phyloP scores from a whole-genome alignment of 2,888 invertebrate genomes.

The Trachelus stipa region DNA sequence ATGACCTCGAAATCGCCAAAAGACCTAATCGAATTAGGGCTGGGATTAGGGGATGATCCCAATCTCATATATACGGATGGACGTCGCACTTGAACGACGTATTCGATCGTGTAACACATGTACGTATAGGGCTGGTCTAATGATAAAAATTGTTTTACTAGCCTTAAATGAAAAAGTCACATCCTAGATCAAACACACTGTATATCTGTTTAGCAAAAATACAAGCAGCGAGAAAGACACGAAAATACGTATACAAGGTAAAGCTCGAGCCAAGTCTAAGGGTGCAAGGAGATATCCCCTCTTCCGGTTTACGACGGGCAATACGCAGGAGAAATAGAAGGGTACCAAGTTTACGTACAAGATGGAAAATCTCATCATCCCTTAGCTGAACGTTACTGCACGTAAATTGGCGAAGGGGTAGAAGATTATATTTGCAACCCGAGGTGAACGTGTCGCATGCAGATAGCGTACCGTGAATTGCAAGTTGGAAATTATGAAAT shows the following conservation, averaged over 20 bases:
- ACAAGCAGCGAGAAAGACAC: not conserved
- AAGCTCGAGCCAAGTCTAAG: not conserved
- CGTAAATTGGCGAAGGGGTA: too few relatives aligned
- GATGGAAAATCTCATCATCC: not conserved
- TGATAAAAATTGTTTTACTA: slow-evolving; percentile 20
- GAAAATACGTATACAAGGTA: not conserved
- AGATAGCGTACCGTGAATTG: not conserved
- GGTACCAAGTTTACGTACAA: not conserved
- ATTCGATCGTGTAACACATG: slow-evolving; percentile 30
- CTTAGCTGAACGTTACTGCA: not conserved
- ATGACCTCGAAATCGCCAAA: not conserved
- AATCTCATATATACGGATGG: not conserved
- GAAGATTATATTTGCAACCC: too few relatives aligned
- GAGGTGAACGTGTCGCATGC: not conserved
- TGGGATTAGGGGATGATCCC: not conserved
- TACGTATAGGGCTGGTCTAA: slow-evolving; percentile 22
- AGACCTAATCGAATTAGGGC: not conserved
- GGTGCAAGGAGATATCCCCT: not conserved
- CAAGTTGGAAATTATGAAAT: not conserved
- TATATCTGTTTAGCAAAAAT: not conserved
- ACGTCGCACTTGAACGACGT: slow-evolving; percentile 21
- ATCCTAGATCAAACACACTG: not conserved
- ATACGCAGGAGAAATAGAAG: not conserved
- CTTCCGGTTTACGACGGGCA: not conserved
- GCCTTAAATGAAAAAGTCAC: not conserved